Evolutionary conservation across 1,140 invertebrate genomes (phyloP), one percentile per base, ranked within the genome.

Genomic region (Anastatus disparis): DNA sequence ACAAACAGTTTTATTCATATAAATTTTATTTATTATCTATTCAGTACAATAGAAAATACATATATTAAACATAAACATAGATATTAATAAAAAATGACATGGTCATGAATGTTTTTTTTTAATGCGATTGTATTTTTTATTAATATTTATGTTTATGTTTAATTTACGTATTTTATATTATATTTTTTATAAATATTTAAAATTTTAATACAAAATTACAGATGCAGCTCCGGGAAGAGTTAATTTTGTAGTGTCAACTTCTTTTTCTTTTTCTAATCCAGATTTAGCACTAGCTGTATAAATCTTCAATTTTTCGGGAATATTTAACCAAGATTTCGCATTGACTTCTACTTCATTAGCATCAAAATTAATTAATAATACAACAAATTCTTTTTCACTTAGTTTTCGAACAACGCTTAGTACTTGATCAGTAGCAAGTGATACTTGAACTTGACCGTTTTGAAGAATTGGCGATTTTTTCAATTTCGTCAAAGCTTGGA

Each of bases 361-460:
- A 10, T 73, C 71, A 58, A 71, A 75, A 70, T 80, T 79, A 20
- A 78, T 73, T 10, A 78, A 59, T 24, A 77, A 55, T 20, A 73
- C 75, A 31, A 80, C 40, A 0, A 72, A 71, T 35, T 44, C 13
- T 24, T 35, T 10, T 7, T 26, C 22, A 12, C 59, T 27, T 2
- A 78, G 20, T 46, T 72, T 66, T 64, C 77, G 64, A 1, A 77
- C 58, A 9, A 80, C 50, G 12, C 44, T 82, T 44, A 88, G 81
- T 0, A 87, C 82, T 42, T 79, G 76, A 4, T 86, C 81, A 1
- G 79, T 81, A 3, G 86, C 59, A 2, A 85, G 72, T 31, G 80
- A 75, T 2, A 84, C 77, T 53, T 74, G 72, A 4, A 85, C 76
- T 10, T 84, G 79, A 1, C 78, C 80, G 0, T 86, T 52, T 2